Conservation (phyloP, 1,140 invertebrate species). For the Lucilia sericata region DNA sequence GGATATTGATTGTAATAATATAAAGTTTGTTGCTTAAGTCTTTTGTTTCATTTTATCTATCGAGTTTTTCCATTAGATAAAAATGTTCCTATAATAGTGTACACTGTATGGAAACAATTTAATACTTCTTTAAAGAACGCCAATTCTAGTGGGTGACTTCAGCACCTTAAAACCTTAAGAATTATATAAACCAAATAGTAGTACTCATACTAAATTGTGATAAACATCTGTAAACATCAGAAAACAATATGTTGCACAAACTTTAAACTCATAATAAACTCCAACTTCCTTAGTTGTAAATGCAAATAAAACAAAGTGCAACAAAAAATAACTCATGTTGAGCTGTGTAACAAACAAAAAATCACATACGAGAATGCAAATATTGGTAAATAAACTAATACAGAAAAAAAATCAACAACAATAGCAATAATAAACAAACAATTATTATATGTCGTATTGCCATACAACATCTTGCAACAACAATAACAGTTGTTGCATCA, state of each 20-base stretch:
- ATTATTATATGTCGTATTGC: constrained; percentile 41
- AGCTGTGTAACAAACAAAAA: constrained; percentile 2
- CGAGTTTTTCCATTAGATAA: too few relatives aligned
- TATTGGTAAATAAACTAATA: constrained; percentile 7
- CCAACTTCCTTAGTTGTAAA: neutral
- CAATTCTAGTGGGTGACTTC: too few relatives aligned
- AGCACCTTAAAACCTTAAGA: too few relatives aligned
- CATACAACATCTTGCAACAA: constrained; percentile 9
- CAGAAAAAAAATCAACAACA: neutral
- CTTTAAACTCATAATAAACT: neutral
- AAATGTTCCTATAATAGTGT: too few relatives aligned
- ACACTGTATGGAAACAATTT: too few relatives aligned
- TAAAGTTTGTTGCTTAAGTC: constrained; percentile 38
- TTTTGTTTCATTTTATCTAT: constrained; percentile 31
- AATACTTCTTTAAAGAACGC: too few relatives aligned
- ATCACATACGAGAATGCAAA: neutral
- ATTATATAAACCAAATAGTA: neutral
- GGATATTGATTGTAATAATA: neutral
- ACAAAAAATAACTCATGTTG: constrained; percentile 31
- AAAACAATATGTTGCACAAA: neutral
- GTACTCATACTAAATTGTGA: neutral
- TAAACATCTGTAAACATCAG: neutral
- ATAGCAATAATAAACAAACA: constrained; percentile 42
- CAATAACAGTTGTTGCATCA: constrained; percentile 37
- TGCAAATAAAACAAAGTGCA: neutral